phyloP scores from a whole-genome alignment of 2,888 invertebrate species.

The Noctua pronuba region DNA sequence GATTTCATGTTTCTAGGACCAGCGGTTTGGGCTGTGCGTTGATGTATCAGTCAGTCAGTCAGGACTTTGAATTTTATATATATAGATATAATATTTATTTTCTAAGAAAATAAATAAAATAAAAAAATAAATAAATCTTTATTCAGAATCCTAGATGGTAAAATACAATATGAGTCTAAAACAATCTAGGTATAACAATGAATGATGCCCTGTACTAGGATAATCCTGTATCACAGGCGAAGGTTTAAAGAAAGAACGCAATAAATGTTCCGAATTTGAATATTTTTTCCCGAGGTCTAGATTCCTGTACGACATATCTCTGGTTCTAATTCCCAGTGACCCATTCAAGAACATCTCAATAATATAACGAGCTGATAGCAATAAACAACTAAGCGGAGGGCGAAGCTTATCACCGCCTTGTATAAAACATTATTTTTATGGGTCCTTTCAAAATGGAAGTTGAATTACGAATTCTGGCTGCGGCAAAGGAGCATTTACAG shows the following conservation, averaged over 20 bases:
- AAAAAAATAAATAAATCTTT: too few species aligned
- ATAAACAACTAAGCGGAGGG: slow-evolving; percentile 51
- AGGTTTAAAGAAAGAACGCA: background rate
- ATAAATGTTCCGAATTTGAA: background rate
- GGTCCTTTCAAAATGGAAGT: slow-evolving; percentile 69
- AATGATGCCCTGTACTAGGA: too few species aligned
- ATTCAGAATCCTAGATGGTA: too few species aligned
- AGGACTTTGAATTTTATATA: too few species aligned
- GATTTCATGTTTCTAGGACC: too few species aligned
- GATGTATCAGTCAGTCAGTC: too few species aligned
- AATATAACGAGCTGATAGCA: slow-evolving; percentile 34
- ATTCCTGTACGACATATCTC: background rate
- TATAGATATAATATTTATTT: too few species aligned
- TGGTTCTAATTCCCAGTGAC: slow-evolving; percentile 7
- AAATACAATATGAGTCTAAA: too few species aligned
- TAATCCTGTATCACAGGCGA: too few species aligned
- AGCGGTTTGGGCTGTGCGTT: too few species aligned
- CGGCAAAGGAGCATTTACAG: slow-evolving; percentile 74
- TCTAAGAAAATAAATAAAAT: too few species aligned
- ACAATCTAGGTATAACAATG: too few species aligned
- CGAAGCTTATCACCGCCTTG: slow-evolving; percentile 63
- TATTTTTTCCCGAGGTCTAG: background rate
- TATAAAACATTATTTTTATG: slow-evolving; percentile 70
- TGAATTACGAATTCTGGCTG: slow-evolving; percentile 74
- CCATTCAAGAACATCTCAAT: slow-evolving; percentile 25